Conservation (phyloP, 2,797 vertebrate genomes). For the Cyclopterus lumpus region DNA sequence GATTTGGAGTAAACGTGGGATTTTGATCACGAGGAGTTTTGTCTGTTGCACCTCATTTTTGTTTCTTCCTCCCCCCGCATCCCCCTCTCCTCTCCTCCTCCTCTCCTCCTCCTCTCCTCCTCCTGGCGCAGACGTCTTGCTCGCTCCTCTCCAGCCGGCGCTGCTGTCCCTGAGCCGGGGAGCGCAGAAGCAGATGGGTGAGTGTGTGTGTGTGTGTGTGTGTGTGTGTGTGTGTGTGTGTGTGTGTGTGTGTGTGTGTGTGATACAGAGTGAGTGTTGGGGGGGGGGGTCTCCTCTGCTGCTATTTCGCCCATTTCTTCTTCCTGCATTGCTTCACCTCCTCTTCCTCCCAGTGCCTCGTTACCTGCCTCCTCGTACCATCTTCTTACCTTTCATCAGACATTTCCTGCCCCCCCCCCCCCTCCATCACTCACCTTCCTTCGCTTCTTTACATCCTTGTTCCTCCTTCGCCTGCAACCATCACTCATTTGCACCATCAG, state of each 20-base stretch:
- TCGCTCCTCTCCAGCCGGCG: constrained; percentile 31
- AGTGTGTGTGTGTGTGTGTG: constrained; percentile 40
- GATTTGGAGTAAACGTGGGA: constrained; percentile 53
- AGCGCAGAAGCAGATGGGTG: constrained; percentile 56
- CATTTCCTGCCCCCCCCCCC: not conserved
- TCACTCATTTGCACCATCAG: constrained; percentile 44
- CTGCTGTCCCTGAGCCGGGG: constrained; percentile 40
- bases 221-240: constrained; percentile 10
- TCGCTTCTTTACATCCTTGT: not conserved
- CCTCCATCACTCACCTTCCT: constrained; percentile 20
- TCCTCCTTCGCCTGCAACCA: constrained; percentile 14
- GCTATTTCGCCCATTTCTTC: constrained; percentile 3
- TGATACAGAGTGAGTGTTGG: constrained; percentile 5
- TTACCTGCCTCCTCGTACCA: not conserved
- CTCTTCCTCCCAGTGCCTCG: constrained; percentile 6
- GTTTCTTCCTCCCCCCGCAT: not conserved
- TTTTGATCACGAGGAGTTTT: constrained; percentile 47
- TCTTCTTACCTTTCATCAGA: constrained; percentile 17
- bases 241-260: constrained; percentile 9
- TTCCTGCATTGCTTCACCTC: not conserved
- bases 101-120: not conserved
- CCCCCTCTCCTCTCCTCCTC: constrained; percentile 6
- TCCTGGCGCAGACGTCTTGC: constrained; percentile 50
- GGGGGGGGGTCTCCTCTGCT: constrained; percentile 20
- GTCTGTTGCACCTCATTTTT: constrained; percentile 57